Base-by-base conservation (phyloP, 2,797 vertebrate genomes). In the Balearica regulorum region DNA sequence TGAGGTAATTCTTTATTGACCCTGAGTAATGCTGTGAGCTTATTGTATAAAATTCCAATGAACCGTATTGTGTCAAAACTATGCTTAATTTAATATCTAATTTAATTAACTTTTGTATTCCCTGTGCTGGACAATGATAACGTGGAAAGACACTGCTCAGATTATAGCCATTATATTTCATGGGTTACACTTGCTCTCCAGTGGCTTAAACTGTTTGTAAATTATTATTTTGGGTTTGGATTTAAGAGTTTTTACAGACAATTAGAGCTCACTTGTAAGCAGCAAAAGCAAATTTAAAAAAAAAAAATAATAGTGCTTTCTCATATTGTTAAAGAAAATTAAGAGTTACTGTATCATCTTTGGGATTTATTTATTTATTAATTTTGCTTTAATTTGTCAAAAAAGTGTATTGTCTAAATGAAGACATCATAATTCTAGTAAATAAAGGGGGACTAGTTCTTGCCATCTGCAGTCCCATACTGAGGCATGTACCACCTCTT, bases 1-100 rank as follows among this genome's bases (percentile, higher is more conserved):
- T 76, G 89, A 93, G 61, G 86, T 80, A 94, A 92, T 89, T 97
- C 88, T 97, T 96, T 96, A 96, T 93, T 97, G 90, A 94, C 91
- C 70, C 92, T 92, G 83, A 94, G 91, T 88, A 84, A 96, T 95
- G 97, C 93, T 60, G 31, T 87, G 89, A 94, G 84, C 49, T 43
- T 89, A 88, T 78, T 94, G 44, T 87, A 87, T 83, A 71, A 79
- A 94, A 89, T 91, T 90, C 49, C 83, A 83, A 1, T 75, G 62
- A 70, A 84, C 54, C 68, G 35, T 54, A 88, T 88, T 80, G 57
- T 93, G 79, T 92, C 76, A 92, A 91, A 96, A 81, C 31, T 46
- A n/a, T 88, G 44, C 66, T 89, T 91, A 86, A 90, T 92, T 93
- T 89, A 88, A 70, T 94, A 93, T 76, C 51, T 77, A 53, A 82